Conservation (phyloP, 1,140 invertebrate species). For the Brachionus asplanchnoidis region DNA sequence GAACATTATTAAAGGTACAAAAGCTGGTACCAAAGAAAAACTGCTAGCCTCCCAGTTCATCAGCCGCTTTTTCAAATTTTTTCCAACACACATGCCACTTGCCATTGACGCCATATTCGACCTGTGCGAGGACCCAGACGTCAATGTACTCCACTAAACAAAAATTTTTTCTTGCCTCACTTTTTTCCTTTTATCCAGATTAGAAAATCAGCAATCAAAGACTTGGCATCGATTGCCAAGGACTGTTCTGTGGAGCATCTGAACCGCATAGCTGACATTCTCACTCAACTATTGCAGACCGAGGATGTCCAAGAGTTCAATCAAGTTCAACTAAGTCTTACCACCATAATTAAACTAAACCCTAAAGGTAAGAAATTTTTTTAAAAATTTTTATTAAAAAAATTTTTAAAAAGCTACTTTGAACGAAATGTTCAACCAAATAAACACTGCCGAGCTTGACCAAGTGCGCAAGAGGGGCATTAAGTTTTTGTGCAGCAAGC, state of each 20-base stretch:
- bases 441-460: conserved; percentile 67
- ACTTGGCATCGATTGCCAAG: conserved; percentile 79
- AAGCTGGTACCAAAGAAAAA: conserved; percentile 72
- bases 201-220: conserved; percentile 88
- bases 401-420: conserved; percentile 26
- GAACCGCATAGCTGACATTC: conserved; percentile 79
- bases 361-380: conserved; percentile 59
- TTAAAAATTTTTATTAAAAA: neutral
- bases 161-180: neutral
- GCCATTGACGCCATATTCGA: conserved; percentile 86
- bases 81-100: conserved; percentile 74
- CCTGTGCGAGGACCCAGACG: conserved; percentile 89
- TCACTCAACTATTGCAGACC: conserved; percentile 79
- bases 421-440: conserved; percentile 75
- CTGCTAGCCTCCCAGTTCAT: conserved; percentile 88
- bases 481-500: conserved; percentile 76
- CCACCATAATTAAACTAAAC: conserved; percentile 64
- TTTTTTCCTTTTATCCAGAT: conserved; percentile 63
- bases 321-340: conserved; percentile 69
- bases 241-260: conserved; percentile 72
- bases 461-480: conserved; percentile 75
- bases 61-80: conserved; percentile 84
- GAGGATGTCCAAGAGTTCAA: conserved; percentile 74
- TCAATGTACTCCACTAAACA: conserved; percentile 64
- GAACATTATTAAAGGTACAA: conserved; percentile 47